Evolutionary conservation across 2,888 invertebrate species (phyloP).

Genomic region (Philopedon plagiatum): DNA sequence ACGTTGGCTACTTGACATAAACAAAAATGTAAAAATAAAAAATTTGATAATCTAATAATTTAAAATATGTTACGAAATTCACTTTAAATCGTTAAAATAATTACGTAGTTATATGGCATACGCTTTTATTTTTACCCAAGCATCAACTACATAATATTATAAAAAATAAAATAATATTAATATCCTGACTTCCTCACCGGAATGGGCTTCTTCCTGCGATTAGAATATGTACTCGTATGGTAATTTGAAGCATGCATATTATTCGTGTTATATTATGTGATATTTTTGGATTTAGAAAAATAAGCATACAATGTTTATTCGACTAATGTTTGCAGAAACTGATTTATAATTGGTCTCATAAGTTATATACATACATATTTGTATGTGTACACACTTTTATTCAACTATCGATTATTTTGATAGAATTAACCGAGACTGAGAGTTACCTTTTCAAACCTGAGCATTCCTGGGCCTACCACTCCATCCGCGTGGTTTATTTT

Average conservation of each 20-base stretch:
- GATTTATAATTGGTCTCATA: no score
- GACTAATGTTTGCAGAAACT: neutral
- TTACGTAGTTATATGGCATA: neutral
- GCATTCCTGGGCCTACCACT: no score
- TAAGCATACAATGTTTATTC: neutral
- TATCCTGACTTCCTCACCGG: constrained; percentile 20
- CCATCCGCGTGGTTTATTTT: no score
- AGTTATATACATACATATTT: no score
- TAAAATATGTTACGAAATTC: neutral
- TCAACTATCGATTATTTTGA: no score
- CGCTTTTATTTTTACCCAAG: constrained; percentile 7
- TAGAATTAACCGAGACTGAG: no score
- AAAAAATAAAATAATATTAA: constrained; percentile 7
- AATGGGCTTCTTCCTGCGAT: constrained; percentile 29
- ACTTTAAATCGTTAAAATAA: neutral
- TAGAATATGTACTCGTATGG: no score
- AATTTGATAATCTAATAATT: no score
- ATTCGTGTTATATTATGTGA: constrained; percentile 11
- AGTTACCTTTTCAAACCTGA: no score
- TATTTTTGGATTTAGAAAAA: no score
- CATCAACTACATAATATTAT: constrained; percentile 3
- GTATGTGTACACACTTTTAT: no score
- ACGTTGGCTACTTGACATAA: neutral
- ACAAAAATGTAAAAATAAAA: neutral
- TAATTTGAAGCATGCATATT: constrained; percentile 12